Evolutionary conservation across 1,140 invertebrate species (phyloP).

Genomic region (Zaprionus camerounensis): DNA sequence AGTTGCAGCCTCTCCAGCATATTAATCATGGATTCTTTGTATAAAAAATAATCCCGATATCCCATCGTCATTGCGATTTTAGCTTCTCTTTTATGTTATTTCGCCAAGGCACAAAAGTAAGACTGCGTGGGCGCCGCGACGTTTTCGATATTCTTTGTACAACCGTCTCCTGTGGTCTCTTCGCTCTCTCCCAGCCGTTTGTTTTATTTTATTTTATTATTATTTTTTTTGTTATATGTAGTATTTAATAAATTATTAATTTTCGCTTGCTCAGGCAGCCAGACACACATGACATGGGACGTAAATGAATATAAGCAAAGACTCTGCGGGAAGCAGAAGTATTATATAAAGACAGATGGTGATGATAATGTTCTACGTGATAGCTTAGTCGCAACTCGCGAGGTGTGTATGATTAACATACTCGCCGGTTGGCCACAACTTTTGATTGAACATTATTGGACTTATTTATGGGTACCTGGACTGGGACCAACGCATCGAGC

Average conservation of each 20-base stretch:
- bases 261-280: conserved; percentile 54
- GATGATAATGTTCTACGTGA: conserved; percentile 34
- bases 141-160: conserved; percentile 4
- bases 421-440: conserved; percentile 28
- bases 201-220: conserved; percentile 25
- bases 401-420: conserved; percentile 29
- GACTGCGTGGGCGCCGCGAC: conserved; percentile 35
- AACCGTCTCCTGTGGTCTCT: conserved; percentile 21
- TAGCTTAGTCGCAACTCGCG: conserved; percentile 23
- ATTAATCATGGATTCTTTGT: not conserved
- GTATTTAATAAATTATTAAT: conserved; percentile 81
- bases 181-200: not conserved
- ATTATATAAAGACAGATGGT: conserved; percentile 55
- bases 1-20: not conserved
- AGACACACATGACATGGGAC: conserved; percentile 68
- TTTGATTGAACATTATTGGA: conserved; percentile 52
- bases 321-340: conserved; percentile 35
- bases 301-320: conserved; percentile 54
- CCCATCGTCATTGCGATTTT: conserved; percentile 3
- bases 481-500: conserved; percentile 23
- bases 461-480: conserved; percentile 40
- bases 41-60: conserved; percentile 1
- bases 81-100: conserved; percentile 30
- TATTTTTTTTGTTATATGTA: conserved; percentile 42
- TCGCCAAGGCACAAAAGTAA: conserved; percentile 17